A percentile compares a stretch with the other conserved stretches of the same genome.
These are phyloP conservation scores for Andricus grossulariae DNA, from an alignment of 1,140 invertebrate species.

Conservation along the genomic window DNA sequence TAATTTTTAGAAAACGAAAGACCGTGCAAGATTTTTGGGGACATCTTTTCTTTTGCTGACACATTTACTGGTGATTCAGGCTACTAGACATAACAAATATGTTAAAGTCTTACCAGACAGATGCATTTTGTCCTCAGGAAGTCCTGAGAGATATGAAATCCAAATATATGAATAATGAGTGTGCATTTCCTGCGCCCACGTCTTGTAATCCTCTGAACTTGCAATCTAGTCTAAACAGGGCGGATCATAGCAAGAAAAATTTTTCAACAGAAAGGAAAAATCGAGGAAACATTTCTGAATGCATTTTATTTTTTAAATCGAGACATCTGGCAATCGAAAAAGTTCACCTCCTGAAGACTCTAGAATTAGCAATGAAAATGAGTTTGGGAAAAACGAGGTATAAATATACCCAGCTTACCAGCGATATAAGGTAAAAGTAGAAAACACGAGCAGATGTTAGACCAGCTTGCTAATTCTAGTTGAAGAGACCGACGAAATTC, in stretches of 20 bases:
- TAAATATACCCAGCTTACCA: too few species aligned
- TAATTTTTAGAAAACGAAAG: constrained; percentile 1
- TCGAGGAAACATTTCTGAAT: background rate
- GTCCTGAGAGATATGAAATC: constrained; percentile 38
- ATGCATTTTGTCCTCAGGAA: constrained; percentile 36
- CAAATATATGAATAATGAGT: constrained; percentile 45
- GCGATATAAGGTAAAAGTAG: constrained; percentile 25
- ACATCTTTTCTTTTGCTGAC: background rate
- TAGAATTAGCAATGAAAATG: too few species aligned
- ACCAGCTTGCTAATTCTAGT: constrained; percentile 51
- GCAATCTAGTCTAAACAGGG: constrained; percentile 3
- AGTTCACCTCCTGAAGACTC: too few species aligned
- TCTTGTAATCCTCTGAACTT: constrained; percentile 37
- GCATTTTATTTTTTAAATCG: background rate
- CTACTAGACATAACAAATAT: background rate
- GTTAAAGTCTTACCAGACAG: background rate
- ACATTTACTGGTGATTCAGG: constrained; percentile 13
- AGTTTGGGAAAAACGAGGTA: too few species aligned
- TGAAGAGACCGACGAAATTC: constrained; percentile 39
- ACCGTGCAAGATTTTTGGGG: background rate
- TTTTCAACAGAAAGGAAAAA: background rate
- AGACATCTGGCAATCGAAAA: too few species aligned
- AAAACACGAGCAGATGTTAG: constrained; percentile 46
- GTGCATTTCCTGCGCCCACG: constrained; percentile 40
- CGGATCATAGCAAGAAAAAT: background rate